Conservation (phyloP, 2,113 vertebrate genomes). For the Mirounga angustirostris region DNA sequence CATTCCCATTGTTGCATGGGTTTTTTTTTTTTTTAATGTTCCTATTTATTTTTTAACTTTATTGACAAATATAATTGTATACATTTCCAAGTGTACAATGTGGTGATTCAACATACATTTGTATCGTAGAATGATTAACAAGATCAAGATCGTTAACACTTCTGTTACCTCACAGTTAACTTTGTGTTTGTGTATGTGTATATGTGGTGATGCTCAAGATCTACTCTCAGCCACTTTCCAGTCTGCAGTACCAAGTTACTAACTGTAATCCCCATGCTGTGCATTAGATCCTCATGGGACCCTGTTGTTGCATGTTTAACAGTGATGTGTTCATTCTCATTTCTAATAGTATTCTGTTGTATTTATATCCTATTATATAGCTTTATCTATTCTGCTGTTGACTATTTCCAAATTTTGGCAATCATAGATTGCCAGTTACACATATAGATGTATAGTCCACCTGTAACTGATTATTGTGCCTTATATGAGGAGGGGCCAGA, state of each 20-base stretch:
- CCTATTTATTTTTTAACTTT: not conserved
- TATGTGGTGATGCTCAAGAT: not conserved
- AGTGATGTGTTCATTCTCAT: not conserved
- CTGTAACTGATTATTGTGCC: not conserved
- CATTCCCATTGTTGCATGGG: not conserved
- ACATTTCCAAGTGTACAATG: not conserved
- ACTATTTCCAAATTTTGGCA: not conserved
- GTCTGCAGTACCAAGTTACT: not conserved
- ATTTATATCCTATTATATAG: not conserved
- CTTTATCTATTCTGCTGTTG: not conserved
- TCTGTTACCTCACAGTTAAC: not conserved
- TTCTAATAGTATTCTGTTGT: not conserved
- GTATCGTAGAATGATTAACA: too few species aligned
- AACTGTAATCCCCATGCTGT: not conserved
- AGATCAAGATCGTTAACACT: not conserved
- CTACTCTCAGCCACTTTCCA: not conserved
- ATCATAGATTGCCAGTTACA: fast-evolving
- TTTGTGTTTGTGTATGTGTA: not conserved
- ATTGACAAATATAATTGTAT: not conserved
- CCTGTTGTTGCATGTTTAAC: fast-evolving
- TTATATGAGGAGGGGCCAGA: not conserved
- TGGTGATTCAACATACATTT: not conserved
- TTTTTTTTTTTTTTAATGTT: not conserved
- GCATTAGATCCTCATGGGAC: not conserved
- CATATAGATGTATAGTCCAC: not conserved